Conservation (phyloP, 1,140 invertebrate species). For the Propsilocerus akamusi region DNA sequence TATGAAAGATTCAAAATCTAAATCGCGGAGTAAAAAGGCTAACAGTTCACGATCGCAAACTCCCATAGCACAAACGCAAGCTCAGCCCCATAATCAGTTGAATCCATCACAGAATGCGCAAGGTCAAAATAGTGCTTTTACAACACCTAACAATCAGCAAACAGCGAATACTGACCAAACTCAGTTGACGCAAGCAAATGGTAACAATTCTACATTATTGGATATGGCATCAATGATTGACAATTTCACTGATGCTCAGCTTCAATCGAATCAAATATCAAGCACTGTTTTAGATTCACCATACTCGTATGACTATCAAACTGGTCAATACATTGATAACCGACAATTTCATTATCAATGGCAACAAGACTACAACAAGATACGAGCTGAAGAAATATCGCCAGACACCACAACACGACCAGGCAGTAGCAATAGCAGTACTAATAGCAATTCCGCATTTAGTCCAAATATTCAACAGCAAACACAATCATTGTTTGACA, state of each 20-base stretch:
- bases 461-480: constrained; percentile 8
- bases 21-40: background rate
- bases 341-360: constrained; percentile 24
- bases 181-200: constrained; percentile 7
- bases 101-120: constrained; percentile 11
- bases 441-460: constrained; percentile 15
- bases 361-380: constrained; percentile 10
- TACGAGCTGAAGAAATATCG: background rate
- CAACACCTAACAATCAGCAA: too few species aligned
- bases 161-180: too few species aligned
- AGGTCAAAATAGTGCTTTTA: too few species aligned
- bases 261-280: constrained; percentile 64
- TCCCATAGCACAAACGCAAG: constrained; percentile 14
- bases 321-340: constrained; percentile 24
- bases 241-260: constrained; percentile 48
- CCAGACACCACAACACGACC: constrained; percentile 7
- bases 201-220: constrained; percentile 31
- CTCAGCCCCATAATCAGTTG: constrained; percentile 5
- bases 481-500: background rate
- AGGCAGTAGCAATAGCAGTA: background rate
- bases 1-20: constrained; percentile 8
- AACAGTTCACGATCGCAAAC: constrained; percentile 10
- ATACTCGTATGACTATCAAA: constrained; percentile 41
- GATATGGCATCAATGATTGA: constrained; percentile 57
- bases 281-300: constrained; percentile 61